Evolutionary conservation across 2,113 vertebrate species (phyloP), one percentile per base, ranked within the genome.

Genomic region (Apaloderma vittatum): DNA sequence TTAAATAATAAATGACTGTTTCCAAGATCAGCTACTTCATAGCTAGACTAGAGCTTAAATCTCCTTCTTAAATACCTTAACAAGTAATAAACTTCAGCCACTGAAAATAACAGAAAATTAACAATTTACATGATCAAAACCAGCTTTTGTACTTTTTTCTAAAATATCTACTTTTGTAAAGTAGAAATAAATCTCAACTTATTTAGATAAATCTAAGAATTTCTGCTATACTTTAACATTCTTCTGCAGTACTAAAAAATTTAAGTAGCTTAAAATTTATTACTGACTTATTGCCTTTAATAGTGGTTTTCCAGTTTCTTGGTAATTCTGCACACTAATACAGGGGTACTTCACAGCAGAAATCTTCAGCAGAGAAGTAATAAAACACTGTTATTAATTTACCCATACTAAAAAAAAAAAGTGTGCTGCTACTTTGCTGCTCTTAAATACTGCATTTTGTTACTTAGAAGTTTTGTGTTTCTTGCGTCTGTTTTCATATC

Each of bases 231-330:
- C 9, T 49, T 45, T 67, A 73, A 34, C 68, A 46, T 67, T 83
- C 8, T 55, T 71, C 79, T 75, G 57, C 54, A 76, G 61, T 58
- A 75, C 23, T 65, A 74, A 68, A 71, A 6, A 52, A 62, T 82
- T 21, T 36, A 93, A 77, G 14, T 79, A 49, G n/a, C 34, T 80
- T 80, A 80, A 94, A 94, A 77, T n/a, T n/a, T 63, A 73, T 70
- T 62, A 51, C 16, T 86, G 62, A 86, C 37, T 92, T 97, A 86
- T 5, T 59, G 62, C 59, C 52, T 86, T 94, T 80, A 93, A 67
- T 72, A 84, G 59, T 65, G 76, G 37, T 8, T 97, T 95, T 91
- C 77, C 68, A 71, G 83, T 97, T 97, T 97, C 75, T 81, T 77
- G 49, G 8, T 90, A 90, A 59, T 95, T 95, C 88, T 24, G 80